These are phyloP conservation scores for Eurois occulta DNA, from an alignment of 2,888 invertebrate species.

Conservation along the genomic window DNA sequence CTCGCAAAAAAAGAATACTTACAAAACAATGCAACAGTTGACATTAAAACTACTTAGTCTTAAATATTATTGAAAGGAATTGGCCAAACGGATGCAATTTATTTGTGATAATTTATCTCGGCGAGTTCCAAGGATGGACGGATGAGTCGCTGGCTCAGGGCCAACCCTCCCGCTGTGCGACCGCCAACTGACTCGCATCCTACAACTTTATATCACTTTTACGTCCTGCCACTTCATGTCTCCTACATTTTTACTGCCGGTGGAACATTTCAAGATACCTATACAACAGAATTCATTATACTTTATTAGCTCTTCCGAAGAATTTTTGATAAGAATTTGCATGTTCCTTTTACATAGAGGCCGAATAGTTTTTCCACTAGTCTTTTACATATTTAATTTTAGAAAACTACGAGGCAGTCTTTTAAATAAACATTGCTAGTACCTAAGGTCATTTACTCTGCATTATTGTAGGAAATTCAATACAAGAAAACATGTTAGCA, in stretches of 20 bases:
- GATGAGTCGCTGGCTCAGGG: constrained; percentile 72
- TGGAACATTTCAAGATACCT: constrained; percentile 45
- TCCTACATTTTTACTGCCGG: constrained; percentile 58
- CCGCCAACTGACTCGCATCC: constrained; percentile 63
- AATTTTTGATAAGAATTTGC: constrained; percentile 34
- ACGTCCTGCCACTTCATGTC: constrained; percentile 63
- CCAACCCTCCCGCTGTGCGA: constrained; percentile 66
- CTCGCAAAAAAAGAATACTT: neutral
- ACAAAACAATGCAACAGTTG: constrained; percentile 64
- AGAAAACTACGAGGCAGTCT: neutral
- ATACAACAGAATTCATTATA: constrained; percentile 54
- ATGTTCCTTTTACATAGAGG: constrained; percentile 15
- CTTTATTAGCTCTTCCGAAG: constrained; percentile 38
- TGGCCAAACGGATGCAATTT: constrained; percentile 70
- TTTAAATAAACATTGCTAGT: neutral
- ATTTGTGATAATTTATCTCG: constrained; percentile 73
- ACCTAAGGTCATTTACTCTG: neutral
- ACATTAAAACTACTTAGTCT: constrained; percentile 52
- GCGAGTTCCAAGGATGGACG: constrained; percentile 66
- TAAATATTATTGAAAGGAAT: constrained; percentile 68
- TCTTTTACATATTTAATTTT: neutral
- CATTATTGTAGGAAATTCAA: neutral
- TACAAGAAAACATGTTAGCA: neutral
- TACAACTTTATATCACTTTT: constrained; percentile 65
- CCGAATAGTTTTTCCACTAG: neutral